Conservation (phyloP, 37 sponge, comb jelly and placozoan genomes). For the Aphrocallistes beatrix region DNA sequence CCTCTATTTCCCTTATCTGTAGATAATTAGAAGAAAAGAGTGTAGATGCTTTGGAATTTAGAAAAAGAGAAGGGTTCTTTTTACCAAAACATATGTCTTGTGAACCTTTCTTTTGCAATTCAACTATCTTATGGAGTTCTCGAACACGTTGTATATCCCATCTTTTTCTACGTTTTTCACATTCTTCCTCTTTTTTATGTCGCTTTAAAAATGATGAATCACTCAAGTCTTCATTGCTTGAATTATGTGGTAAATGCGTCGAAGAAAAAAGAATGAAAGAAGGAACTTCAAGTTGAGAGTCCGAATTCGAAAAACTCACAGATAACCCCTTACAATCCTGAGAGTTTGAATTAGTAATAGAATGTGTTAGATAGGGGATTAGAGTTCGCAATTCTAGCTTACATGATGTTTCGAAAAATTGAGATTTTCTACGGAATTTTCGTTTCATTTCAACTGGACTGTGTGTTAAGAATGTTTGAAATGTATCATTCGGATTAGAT, state of each 20-base stretch:
- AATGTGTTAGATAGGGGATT: neutral
- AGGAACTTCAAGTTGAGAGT: neutral
- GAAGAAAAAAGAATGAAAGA: neutral
- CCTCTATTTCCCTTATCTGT: neutral
- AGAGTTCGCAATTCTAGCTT: neutral
- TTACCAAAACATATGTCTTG: neutral
- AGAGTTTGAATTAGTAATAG: neutral
- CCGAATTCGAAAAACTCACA: neutral
- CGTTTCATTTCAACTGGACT: neutral
- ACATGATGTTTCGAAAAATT: neutral
- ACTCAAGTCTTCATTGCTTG: neutral
- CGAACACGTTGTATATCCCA: neutral
- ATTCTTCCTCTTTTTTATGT: neutral
- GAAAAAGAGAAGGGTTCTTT: neutral
- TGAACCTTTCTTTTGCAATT: neutral
- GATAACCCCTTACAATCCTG: neutral
- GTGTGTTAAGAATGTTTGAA: neutral
- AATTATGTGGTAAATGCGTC: neutral
- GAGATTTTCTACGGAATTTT: neutral
- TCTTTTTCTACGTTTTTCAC: constrained; percentile 3
- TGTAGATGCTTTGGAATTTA: neutral
- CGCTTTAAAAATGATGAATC: constrained; percentile 9
- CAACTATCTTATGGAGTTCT: neutral
- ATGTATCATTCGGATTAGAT: neutral
- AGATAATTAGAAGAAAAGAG: neutral